Percentiles rank a stretch among this genome's conserved stretches.
phyloP scores from a whole-genome alignment of 2,888 invertebrate genomes.

The Fragum whitleyi region DNA sequence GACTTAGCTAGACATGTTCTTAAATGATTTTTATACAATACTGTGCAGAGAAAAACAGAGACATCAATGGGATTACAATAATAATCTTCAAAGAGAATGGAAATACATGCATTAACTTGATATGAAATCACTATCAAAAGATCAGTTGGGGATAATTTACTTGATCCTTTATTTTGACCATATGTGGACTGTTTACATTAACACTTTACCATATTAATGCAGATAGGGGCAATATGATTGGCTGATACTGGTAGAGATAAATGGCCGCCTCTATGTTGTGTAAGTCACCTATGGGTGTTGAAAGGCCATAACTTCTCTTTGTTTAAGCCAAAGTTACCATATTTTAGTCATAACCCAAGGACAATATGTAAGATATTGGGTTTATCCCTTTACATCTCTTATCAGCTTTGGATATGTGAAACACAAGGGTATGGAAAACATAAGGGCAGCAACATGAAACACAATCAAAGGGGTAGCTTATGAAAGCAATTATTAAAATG shows the following conservation, averaged over 20 bases:
- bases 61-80: too few species aligned
- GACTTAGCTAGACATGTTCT: too few species aligned
- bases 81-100: background rate
- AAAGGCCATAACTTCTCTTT: background rate
- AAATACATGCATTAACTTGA: background rate
- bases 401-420: background rate
- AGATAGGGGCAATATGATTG: background rate
- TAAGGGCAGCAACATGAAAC: background rate
- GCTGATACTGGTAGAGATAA: conserved; percentile 8
- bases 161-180: conserved; percentile 8
- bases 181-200: conserved; percentile 4
- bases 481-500: background rate
- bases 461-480: background rate
- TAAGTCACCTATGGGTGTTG: background rate
- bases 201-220: conserved; percentile 1
- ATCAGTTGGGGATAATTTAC: background rate
- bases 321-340: background rate
- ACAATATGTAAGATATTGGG: background rate
- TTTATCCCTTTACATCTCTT: conserved; percentile 6
- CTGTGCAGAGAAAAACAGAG: background rate
- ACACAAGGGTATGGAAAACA: background rate
- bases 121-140: background rate
- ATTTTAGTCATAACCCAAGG: background rate
- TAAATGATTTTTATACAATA: background rate
- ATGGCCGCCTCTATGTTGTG: conserved; percentile 8